These are phyloP conservation scores for Araneus ventricosus DNA, from an alignment of 1,140 invertebrate species.

Conservation along the genomic window DNA sequence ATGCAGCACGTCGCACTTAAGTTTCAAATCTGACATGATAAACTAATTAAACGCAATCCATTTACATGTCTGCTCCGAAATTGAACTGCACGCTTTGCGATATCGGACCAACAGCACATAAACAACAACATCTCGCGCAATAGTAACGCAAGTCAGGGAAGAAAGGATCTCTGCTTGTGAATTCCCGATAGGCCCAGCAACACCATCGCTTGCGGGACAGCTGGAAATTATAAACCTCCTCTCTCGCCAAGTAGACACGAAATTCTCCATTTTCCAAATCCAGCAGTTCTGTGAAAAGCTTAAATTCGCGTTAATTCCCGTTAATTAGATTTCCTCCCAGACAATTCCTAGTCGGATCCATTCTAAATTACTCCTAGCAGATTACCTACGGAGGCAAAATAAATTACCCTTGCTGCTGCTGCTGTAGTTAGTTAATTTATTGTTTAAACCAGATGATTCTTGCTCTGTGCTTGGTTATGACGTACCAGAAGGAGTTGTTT, in stretches of 20 bases:
- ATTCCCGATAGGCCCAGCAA: not conserved
- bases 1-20: no score
- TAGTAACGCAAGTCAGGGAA: not conserved
- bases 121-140: not conserved
- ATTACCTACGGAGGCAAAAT: slow-evolving; percentile 43
- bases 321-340: slow-evolving; percentile 57
- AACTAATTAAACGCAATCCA: no score
- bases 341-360: slow-evolving; percentile 57
- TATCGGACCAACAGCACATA: no score
- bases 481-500: not conserved
- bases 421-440: slow-evolving; percentile 47
- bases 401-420: slow-evolving; percentile 23
- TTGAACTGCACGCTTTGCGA: no score
- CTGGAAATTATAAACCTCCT: slow-evolving; percentile 12
- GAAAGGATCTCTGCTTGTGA: not conserved
- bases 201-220: not conserved
- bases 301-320: slow-evolving; percentile 68
- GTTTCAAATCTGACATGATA: no score
- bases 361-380: slow-evolving; percentile 55
- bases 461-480: not conserved
- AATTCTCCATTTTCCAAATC: slow-evolving; percentile 35
- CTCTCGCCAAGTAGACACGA: not conserved
- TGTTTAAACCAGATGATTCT: slow-evolving; percentile 46
- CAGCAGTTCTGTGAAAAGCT: slow-evolving; percentile 30
- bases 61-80: no score